A percentile compares a stretch with the other conserved stretches of the same genome.
Conservation (phyloP, 2,113 vertebrate genomes). For the Cottus gobio region DNA sequence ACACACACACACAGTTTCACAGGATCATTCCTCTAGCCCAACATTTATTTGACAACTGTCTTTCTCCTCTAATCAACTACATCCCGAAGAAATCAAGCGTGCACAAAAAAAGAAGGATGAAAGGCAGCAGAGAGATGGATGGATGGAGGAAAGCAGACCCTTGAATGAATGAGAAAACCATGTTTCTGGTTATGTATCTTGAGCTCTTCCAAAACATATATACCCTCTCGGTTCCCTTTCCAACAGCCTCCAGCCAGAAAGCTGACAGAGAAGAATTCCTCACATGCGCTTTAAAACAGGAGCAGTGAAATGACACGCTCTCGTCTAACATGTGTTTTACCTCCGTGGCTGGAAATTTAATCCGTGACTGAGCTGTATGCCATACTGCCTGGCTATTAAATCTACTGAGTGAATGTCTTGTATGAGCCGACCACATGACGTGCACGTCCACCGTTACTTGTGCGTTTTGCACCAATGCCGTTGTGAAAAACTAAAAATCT, state of each 20-base stretch:
- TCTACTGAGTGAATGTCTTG: neutral
- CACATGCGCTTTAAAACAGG: slow-evolving; percentile 44
- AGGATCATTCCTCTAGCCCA: slow-evolving; percentile 36
- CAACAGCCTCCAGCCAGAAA: slow-evolving; percentile 10
- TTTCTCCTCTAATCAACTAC: slow-evolving; percentile 59
- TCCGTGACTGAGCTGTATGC: slow-evolving; percentile 36
- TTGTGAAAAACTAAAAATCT: neutral
- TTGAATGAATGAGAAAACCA: slow-evolving; percentile 47
- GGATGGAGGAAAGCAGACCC: slow-evolving; percentile 3
- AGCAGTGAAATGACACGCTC: slow-evolving; percentile 38
- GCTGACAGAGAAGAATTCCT: slow-evolving; percentile 22
- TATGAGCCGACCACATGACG: neutral
- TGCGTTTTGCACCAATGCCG: neutral
- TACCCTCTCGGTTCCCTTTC: neutral
- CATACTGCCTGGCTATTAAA: slow-evolving; percentile 4
- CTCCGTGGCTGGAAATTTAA: slow-evolving; percentile 49
- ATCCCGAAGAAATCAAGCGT: slow-evolving; percentile 35
- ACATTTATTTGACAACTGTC: slow-evolving; percentile 60
- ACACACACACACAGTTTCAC: neutral
- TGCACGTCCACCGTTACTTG: no score
- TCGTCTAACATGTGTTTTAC: slow-evolving; percentile 49
- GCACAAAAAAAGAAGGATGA: slow-evolving; percentile 18
- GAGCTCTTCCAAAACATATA: slow-evolving; percentile 12
- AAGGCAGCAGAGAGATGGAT: slow-evolving; percentile 5
- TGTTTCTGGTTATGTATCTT: slow-evolving; percentile 42